These are phyloP conservation scores for Loxodonta africana DNA, from an alignment of 2,113 vertebrate genomes.

Conservation along the genomic window DNA sequence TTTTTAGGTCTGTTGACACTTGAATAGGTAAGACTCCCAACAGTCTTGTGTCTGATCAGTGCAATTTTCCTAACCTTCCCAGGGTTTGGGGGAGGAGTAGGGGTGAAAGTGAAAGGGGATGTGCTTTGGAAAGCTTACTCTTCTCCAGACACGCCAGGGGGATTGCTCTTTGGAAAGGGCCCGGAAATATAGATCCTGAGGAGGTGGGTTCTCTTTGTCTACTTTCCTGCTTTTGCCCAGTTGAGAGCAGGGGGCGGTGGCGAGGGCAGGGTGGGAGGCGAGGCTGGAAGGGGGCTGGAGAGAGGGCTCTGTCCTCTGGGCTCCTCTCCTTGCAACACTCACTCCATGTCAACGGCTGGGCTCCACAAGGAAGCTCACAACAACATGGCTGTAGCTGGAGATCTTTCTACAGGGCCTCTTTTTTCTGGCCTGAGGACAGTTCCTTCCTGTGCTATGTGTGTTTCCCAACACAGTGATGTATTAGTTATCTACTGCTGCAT, in stretches of 20 bases:
- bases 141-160: background rate
- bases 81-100: background rate
- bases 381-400: background rate
- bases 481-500: background rate
- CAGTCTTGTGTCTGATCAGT: background rate
- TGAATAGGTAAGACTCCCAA: background rate
- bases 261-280: background rate
- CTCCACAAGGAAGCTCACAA: background rate
- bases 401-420: background rate
- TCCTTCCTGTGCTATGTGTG: background rate
- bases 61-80: background rate
- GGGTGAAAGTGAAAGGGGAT: background rate
- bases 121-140: background rate
- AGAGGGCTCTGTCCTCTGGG: background rate
- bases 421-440: background rate
- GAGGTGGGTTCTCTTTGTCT: background rate
- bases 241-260: background rate
- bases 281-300: background rate
- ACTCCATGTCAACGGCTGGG: background rate
- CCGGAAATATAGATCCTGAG: background rate
- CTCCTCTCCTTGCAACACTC: background rate
- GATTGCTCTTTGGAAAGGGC: background rate
- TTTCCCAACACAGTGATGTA: rapidly evolving
- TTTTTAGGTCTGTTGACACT: background rate
- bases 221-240: background rate